Conservation (phyloP, 2,888 invertebrate species). For the Aplocera efformata region DNA sequence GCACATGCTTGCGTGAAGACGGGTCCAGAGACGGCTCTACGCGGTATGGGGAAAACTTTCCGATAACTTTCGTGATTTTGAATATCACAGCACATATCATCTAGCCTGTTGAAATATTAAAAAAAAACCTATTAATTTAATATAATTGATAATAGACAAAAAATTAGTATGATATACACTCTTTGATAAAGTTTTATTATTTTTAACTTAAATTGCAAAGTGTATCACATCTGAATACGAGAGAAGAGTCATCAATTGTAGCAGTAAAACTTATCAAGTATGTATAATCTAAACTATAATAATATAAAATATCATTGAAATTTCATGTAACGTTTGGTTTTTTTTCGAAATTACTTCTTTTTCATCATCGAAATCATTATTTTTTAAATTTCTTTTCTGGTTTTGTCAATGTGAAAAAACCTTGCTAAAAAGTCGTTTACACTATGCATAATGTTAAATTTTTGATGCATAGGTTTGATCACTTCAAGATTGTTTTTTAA, state of each 20-base stretch:
- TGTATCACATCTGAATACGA: too few species aligned
- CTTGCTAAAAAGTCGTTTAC: too few species aligned
- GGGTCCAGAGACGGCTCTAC: slow-evolving; percentile 38
- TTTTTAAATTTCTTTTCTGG: too few species aligned
- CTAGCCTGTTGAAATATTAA: slow-evolving; percentile 6
- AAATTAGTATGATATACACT: neutral
- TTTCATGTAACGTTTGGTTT: too few species aligned
- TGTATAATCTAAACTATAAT: slow-evolving; percentile 8
- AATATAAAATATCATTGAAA: too few species aligned
- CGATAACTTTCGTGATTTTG: slow-evolving; percentile 56
- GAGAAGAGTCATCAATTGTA: slow-evolving; percentile 1
- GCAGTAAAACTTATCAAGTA: slow-evolving; percentile 4
- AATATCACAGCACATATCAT: slow-evolving; percentile 25
- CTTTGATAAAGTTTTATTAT: slow-evolving; percentile 3
- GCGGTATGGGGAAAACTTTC: slow-evolving; percentile 68
- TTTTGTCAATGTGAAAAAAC: too few species aligned
- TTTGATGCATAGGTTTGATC: too few species aligned
- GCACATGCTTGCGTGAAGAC: slow-evolving; percentile 63
- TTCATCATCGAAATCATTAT: too few species aligned
- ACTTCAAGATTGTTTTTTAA: too few species aligned
- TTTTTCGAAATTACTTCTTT: too few species aligned
- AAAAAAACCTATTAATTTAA: slow-evolving; percentile 15
- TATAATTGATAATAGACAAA: neutral
- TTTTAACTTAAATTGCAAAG: too few species aligned
- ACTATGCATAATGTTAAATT: too few species aligned